Percentiles rank a stretch among this genome's conserved stretches.
phyloP scores from a whole-genome alignment of 2,113 vertebrate genomes.

The Dermatemys mawii region DNA sequence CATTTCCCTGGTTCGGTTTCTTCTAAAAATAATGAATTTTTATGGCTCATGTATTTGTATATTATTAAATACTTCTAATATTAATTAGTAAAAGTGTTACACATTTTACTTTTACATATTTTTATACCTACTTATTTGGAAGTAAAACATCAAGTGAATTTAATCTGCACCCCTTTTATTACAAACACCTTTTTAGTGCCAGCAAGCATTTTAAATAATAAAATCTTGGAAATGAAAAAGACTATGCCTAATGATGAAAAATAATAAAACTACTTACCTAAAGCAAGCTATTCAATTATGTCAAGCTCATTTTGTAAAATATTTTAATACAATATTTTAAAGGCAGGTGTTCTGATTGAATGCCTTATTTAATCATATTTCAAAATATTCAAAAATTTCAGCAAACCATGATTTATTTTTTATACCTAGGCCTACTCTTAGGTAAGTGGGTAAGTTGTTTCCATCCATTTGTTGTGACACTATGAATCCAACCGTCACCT shows the following conservation, averaged over 20 bases:
- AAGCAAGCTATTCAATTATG: not conserved
- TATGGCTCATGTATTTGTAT: not conserved
- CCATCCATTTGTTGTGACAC: slow-evolving; percentile 86
- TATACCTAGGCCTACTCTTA: slow-evolving; percentile 90
- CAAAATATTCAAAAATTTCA: not conserved
- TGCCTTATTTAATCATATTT: not conserved
- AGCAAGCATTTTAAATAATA: not conserved
- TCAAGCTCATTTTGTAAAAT: not conserved
- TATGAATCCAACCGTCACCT: slow-evolving; percentile 93
- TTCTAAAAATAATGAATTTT: not conserved
- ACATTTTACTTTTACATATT: not conserved
- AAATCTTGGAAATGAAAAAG: not conserved
- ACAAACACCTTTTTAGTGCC: not conserved
- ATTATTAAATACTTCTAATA: not conserved
- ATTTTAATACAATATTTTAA: not conserved
- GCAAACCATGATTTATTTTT: not conserved
- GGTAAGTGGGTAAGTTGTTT: slow-evolving; percentile 86
- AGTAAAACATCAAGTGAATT: not conserved
- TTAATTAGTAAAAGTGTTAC: not conserved
- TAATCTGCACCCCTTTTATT: slow-evolving; percentile 16
- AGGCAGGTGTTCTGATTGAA: not conserved
- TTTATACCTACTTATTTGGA: not conserved
- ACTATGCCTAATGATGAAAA: not conserved
- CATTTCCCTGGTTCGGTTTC: not conserved
- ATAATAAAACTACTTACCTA: not conserved